Base-by-base conservation (phyloP, 2,113 vertebrate genomes). In the Tamias sibiricus region DNA sequence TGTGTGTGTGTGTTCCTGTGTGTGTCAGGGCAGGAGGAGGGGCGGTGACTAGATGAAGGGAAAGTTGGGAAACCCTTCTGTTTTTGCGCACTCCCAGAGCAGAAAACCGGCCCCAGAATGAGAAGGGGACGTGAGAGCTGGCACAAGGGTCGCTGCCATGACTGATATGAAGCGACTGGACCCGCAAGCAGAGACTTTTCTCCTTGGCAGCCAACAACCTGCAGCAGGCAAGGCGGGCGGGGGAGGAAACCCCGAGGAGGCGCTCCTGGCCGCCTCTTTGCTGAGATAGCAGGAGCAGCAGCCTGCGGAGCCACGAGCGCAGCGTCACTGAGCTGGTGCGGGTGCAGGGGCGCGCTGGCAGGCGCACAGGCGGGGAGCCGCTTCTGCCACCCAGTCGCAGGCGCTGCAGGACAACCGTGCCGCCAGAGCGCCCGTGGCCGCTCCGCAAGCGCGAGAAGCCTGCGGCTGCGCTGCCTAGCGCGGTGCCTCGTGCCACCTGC, bases 221-320 rank as follows among this genome's bases (percentile, higher is more conserved):
- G 96, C 96, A 86, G 95, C 95, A 44, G 93, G 76, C 42, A 44
- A 71, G 76, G 68, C 84, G 83, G 97, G 96, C 52, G 89, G 92
- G 93, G 89, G 79, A 94, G 94, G 95, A 77, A 93, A 93, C 84
- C 91, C 96, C 91, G 90, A 86, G 96, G 86, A 84, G 96, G 96
- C 68, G 87, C 92, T 94, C 90, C 87, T 8, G 62, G 96, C 87
- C 20, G 89, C 89, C 92, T 68, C 83, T 95, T 92, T 81, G 97
- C 96, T 95, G 90, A 97, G 93, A 44, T 84, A 93, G 97, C 95
- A 74, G 85, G 91, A 91, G 90, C 96, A 20, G 88, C 75, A 59
- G 92, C 82, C 87, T 77, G 92, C 95, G 94, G 92, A 92, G 91
- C 96, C 97, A 42, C 91, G 40, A 91, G 95, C 95, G 17, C 88